phyloP scores from a whole-genome alignment of 2,797 vertebrate species.

The Cottoperca gobio region DNA sequence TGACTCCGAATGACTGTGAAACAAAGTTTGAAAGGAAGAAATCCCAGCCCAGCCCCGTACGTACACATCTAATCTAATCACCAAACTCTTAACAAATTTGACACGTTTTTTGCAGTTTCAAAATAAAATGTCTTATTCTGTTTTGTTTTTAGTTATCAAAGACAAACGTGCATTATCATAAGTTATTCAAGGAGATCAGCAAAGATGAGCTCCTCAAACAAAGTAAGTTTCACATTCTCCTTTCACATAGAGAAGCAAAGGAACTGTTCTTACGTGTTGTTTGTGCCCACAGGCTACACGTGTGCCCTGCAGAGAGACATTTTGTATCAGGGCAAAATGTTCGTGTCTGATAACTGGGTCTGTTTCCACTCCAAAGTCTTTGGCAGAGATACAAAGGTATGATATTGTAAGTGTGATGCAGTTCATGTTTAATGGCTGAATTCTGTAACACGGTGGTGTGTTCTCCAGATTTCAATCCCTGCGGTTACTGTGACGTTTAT shows the following conservation, averaged over 20 bases:
- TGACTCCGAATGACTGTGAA: conserved; percentile 83
- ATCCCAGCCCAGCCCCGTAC: conserved; percentile 88
- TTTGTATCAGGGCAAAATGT: conserved; percentile 95
- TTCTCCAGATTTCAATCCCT: conserved; percentile 91
- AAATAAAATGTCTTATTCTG: not conserved
- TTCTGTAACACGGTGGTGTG: not conserved
- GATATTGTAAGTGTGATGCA: not conserved
- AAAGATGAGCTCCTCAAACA: conserved; percentile 90
- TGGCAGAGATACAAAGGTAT: conserved; percentile 94
- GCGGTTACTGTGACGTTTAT: conserved; percentile 88
- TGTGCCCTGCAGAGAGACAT: conserved; percentile 98
- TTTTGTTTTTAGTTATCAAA: conserved; percentile 86
- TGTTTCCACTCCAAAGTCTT: conserved; percentile 99
- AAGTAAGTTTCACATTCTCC: conserved; percentile 84
- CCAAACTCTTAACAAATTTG: not conserved
- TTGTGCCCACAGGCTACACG: conserved; percentile 89
- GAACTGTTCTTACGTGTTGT: not conserved
- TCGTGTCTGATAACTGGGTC: conserved; percentile 97
- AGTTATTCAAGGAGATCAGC: conserved; percentile 92
- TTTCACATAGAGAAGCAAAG: not conserved
- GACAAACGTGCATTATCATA: conserved; percentile 93
- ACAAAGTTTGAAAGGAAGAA: conserved; percentile 90
- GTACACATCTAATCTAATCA: accelerated
- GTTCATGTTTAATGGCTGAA: not conserved
- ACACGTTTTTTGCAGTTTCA: not conserved